Conservation (phyloP, 2,113 vertebrate species). For the Poeciliopsis retropinna region DNA sequence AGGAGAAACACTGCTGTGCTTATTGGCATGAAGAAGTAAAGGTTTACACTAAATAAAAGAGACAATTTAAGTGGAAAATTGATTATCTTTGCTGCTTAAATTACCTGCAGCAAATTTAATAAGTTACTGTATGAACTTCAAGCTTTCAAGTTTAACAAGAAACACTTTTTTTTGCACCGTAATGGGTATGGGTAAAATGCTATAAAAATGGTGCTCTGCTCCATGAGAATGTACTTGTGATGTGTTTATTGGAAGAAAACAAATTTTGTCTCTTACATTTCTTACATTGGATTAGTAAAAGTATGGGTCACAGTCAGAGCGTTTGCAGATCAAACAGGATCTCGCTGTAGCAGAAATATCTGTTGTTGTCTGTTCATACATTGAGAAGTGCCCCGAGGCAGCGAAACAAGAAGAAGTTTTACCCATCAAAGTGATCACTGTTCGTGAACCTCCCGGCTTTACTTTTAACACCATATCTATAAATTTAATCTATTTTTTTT, state of each 20-base stretch:
- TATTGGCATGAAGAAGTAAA: too few species aligned
- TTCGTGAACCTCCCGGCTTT: constrained; percentile 39
- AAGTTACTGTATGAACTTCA: background rate
- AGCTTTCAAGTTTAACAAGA: too few species aligned
- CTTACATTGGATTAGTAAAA: constrained; percentile 10
- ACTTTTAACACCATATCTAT: constrained; percentile 33
- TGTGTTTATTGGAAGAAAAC: background rate
- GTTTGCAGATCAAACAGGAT: constrained; percentile 35
- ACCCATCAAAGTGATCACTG: constrained; percentile 56
- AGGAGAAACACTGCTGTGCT: too few species aligned
- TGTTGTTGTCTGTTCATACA: constrained; percentile 39
- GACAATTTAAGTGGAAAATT: too few species aligned
- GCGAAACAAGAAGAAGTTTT: constrained; percentile 38
- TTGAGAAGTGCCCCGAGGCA: constrained; percentile 38
- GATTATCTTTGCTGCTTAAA: too few species aligned
- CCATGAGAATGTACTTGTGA: background rate
- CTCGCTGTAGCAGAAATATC: constrained; percentile 6
- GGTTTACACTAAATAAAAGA: too few species aligned
- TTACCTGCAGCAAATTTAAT: background rate
- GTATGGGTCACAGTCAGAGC: constrained; percentile 1
- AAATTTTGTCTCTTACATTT: constrained; percentile 2
- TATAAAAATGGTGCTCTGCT: background rate
- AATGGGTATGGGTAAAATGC: background rate
- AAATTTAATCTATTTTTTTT: constrained; percentile 30
- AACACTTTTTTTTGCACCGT: background rate